Conservation (phyloP, 2,888 invertebrate genomes). For the Ormyrus labotus region DNA sequence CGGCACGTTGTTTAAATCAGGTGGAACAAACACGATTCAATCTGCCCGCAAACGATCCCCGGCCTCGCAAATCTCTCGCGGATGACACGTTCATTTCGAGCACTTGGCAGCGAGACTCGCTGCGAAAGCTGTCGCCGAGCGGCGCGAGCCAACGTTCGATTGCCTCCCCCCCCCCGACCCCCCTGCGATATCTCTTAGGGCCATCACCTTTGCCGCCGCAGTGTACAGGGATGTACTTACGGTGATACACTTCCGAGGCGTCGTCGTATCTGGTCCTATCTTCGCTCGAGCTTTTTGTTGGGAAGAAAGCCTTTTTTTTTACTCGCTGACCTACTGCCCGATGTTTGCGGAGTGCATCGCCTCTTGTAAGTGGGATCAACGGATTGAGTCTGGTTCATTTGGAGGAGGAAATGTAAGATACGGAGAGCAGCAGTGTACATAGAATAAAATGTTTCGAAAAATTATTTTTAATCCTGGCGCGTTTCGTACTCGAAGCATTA, state of each 20-base stretch:
- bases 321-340: conserved; percentile 8
- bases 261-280: background rate
- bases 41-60: conserved; percentile 18
- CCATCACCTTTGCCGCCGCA: conserved; percentile 18
- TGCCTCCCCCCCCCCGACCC: background rate
- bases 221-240: too few species aligned
- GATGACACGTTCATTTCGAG: conserved; percentile 27
- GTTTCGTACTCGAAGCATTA: too few species aligned
- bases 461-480: too few species aligned
- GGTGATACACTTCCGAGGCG: background rate
- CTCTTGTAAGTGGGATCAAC: background rate
- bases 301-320: background rate
- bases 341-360: conserved; percentile 3
- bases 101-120: conserved; percentile 27
- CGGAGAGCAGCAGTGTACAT: too few species aligned
- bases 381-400: too few species aligned
- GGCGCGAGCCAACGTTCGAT: conserved; percentile 17
- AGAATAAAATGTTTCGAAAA: too few species aligned
- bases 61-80: background rate
- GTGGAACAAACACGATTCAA: conserved; percentile 7
- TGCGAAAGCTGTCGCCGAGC: conserved; percentile 2
- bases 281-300: background rate
- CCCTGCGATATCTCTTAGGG: conserved; percentile 22
- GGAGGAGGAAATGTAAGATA: too few species aligned
- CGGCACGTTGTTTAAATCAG: conserved; percentile 17